Evolutionary conservation across 2,113 vertebrate genomes (phyloP), one percentile per base, ranked within the genome.

Genomic region (Canis aureus): DNA sequence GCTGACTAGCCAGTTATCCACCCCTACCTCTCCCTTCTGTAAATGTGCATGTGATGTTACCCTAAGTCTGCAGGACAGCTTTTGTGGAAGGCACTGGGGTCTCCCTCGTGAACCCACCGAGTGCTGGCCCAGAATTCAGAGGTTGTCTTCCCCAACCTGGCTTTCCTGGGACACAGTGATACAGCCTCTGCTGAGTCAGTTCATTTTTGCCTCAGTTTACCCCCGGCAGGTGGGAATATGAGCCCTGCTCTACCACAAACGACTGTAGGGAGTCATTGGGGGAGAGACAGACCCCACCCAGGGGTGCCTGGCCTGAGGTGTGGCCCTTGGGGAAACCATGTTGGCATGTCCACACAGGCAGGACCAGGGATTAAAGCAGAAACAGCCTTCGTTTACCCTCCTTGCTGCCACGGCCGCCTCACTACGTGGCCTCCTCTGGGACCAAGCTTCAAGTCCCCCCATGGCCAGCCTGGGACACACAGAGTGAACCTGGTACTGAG

Each of bases 291-390:
- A 27, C 23, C 32, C 66, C 78, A 17, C 7, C 2, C n/a, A 13
- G 38, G 0, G 0, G 38, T 3, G 4, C 32, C 35, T 15, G 4
- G 43, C 60, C 83, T 27, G 0, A 1, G 55, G 11, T 17, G 13
- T 32, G 8, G 25, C 3, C 67, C 43, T 43, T 57, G 27, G 73
- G 13, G 53, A 62, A 49, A 29, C 9, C 1, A 49, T 22, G 76
- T 55, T 2, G 25, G 51, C 27, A 1, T 22, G 25, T 11, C 17
- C 17, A 7, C 35, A 3, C 3, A 16, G 9, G 78, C 20, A 79
- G 62, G 4, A 3, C 12, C 2, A 55, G 43, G 15, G 43, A 23
- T 49, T 12, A 2, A 13, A 3, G 3, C 13, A 27, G 43, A 49
- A 76, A 27, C 13, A 16, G 73, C 4, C 43, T 15, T 76, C 12